Percentiles rank a stretch among this genome's conserved stretches.
These are phyloP conservation scores for Battus philenor DNA, from an alignment of 1,140 invertebrate species.

Conservation along the genomic window DNA sequence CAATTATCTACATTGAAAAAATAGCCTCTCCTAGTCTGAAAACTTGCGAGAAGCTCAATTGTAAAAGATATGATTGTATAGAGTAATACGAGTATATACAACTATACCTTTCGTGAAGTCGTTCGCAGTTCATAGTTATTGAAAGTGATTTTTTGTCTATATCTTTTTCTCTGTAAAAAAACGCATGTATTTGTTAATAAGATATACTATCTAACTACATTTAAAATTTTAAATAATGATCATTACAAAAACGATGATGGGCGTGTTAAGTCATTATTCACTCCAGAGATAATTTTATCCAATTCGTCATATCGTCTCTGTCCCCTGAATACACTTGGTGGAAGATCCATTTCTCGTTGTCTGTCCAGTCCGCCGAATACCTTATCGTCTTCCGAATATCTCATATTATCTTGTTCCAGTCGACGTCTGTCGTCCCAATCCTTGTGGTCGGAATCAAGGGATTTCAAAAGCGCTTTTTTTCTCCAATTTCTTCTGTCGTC, in stretches of 20 bases:
- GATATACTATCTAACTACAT: background rate
- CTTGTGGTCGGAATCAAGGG: slow-evolving; percentile 36
- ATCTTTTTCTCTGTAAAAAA: slow-evolving; percentile 47
- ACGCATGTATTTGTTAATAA: background rate
- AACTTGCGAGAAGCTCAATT: no score
- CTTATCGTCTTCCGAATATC: slow-evolving; percentile 40
- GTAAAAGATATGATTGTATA: no score
- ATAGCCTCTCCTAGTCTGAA: no score
- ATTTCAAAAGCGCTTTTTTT: slow-evolving; percentile 48
- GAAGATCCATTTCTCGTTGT: slow-evolving; percentile 33
- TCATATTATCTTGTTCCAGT: slow-evolving; percentile 40
- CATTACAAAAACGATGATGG: slow-evolving; percentile 29
- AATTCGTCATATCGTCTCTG: slow-evolving; percentile 36
- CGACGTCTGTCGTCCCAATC: slow-evolving; percentile 41
- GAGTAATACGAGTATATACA: no score
- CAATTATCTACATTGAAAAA: no score
- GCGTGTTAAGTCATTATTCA: slow-evolving; percentile 35
- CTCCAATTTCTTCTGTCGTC: slow-evolving; percentile 58
- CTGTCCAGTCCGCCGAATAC: slow-evolving; percentile 27
- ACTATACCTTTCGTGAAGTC: slow-evolving; percentile 53
- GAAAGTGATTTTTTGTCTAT: slow-evolving; percentile 33
- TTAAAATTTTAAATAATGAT: background rate
- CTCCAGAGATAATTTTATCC: slow-evolving; percentile 32
- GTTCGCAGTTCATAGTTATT: slow-evolving; percentile 45
- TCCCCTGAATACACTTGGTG: slow-evolving; percentile 26